A percentile compares a stretch with the other conserved stretches of the same genome.
phyloP scores from a whole-genome alignment of 2,113 vertebrate species.

The Chelonoidis abingdonii region DNA sequence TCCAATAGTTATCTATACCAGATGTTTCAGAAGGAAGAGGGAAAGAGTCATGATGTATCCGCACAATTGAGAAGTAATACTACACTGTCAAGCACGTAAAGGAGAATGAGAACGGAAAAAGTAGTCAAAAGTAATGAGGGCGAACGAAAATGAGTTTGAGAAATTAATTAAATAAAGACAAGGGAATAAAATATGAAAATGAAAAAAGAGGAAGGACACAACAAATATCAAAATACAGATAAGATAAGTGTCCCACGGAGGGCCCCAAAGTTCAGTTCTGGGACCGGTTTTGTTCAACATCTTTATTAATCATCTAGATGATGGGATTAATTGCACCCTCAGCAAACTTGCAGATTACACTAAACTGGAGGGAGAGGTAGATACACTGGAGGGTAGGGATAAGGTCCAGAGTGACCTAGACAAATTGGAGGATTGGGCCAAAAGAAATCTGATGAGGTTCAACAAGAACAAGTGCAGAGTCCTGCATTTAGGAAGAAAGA shows the following conservation, averaged over 20 bases:
- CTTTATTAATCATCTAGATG: too few relatives aligned
- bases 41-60: neutral
- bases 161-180: neutral
- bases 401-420: too few relatives aligned
- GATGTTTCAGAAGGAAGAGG: neutral
- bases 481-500: too few relatives aligned
- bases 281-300: too few relatives aligned
- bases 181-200: neutral
- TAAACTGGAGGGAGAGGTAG: too few relatives aligned
- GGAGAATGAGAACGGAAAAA: neutral
- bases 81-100: neutral
- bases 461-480: too few relatives aligned
- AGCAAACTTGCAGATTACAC: too few relatives aligned
- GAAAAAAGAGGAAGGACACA: neutral
- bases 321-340: too few relatives aligned
- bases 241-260: neutral
- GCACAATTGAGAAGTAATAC: accelerated
- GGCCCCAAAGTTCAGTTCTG: too few relatives aligned
- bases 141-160: neutral
- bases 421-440: too few relatives aligned
- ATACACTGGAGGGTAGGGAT: too few relatives aligned
- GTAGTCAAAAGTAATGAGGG: neutral
- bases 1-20: neutral
- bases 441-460: too few relatives aligned
- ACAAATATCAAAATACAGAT: neutral